Conservation (phyloP, 2,888 invertebrate species). For the Cephus pulcher region DNA sequence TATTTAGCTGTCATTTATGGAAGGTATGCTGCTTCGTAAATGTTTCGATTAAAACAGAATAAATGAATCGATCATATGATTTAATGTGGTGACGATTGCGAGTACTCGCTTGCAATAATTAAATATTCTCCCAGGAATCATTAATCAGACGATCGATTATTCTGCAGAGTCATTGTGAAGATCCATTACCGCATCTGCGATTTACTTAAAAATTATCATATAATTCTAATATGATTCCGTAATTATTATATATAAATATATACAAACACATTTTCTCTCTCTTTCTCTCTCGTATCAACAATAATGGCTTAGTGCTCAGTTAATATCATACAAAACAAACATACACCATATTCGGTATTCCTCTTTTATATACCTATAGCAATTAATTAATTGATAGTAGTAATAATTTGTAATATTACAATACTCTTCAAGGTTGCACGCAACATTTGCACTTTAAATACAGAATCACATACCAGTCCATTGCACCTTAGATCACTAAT, state of each 20-base stretch:
- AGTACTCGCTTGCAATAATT: background rate
- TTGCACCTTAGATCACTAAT: conserved; percentile 48
- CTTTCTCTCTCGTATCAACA: conserved; percentile 41
- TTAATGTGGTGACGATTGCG: background rate
- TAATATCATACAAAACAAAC: conserved; percentile 26
- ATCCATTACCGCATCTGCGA: conserved; percentile 37
- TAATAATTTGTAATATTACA: conserved; percentile 55
- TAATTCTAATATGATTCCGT: conserved; percentile 36
- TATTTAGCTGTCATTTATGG: conserved; percentile 34
- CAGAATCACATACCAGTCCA: conserved; percentile 60
- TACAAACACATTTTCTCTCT: conserved; percentile 50
- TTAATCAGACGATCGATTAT: background rate
- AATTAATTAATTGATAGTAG: conserved; percentile 26
- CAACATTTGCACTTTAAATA: conserved; percentile 62
- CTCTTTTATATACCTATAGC: conserved; percentile 19
- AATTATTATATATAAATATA: conserved; percentile 52
- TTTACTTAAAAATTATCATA: conserved; percentile 38
- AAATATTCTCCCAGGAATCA: background rate
- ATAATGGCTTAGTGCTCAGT: conserved; percentile 27
- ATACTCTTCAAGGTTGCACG: conserved; percentile 59
- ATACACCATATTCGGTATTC: background rate
- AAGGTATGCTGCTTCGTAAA: conserved; percentile 31
- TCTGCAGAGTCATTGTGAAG: conserved; percentile 24
- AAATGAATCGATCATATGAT: conserved; percentile 30
- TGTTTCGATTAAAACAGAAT: conserved; percentile 28